Evolutionary conservation across 2,113 vertebrate genomes (phyloP), one percentile per base, ranked within the genome.

Genomic region (Boulengeromyrus knoepffleri): DNA sequence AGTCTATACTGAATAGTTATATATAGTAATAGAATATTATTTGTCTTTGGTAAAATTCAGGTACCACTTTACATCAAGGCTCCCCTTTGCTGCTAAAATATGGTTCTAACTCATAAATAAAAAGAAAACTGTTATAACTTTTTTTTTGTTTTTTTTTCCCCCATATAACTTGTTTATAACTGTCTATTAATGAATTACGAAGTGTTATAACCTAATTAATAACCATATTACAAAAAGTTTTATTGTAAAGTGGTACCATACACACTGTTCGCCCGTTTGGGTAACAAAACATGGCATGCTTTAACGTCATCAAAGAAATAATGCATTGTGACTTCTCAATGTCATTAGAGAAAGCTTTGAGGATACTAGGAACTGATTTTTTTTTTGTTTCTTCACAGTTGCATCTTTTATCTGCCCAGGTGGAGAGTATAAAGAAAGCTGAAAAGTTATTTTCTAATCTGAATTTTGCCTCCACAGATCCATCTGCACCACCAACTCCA

Each of bases 401-500:
- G 5, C 70, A 19, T 80, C 13, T 80, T 80, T 80, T 42, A 19
- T 80, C 5, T 80, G 31, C 36, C 36, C 6, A 39, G 27, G 6
- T 42, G 36, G 17, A 77, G 31, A 42, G 31, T 42, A 19, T 77
- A 5, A 31, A 77, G 1, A 21, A 56, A 42, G 9, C 31, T 53
- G 12, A n/a, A 88, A 45, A 62, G 31, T 36, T 21, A 21, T 88
- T 42, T 58, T 85, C 77, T 58, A 85, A 85, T 31, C 5, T 42
- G 12, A 50, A 45, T 42, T 56, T 89, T 74, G 1, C 93, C 86
- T 90, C 53, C 66, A 42, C 94, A 99, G 98, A 99, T 92, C 98
- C 98, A 0, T 96, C 98, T 1, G 96, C 97, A 66, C 98, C 98
- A 15, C 97, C 97, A 2, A 92, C 96, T 1, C 98, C 98, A 0